A percentile compares a stretch with the other conserved stretches of the same genome.
These are phyloP conservation scores for Lamprologus callipterus DNA, from an alignment of 2,113 vertebrate species.

Conservation along the genomic window DNA sequence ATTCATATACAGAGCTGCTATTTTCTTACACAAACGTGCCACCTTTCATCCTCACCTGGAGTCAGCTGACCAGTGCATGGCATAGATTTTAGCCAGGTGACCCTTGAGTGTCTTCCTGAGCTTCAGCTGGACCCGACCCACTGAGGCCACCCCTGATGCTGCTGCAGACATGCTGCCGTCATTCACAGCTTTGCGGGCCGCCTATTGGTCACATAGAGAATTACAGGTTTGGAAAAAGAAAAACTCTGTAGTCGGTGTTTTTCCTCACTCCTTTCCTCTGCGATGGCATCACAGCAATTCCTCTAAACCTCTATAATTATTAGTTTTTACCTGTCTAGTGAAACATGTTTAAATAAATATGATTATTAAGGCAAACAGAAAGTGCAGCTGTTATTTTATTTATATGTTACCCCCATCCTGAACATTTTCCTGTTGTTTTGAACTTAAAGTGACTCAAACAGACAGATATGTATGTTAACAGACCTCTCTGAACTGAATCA, in stretches of 20 bases:
- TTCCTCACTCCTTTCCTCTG: neutral
- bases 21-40: neutral
- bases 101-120: slow-evolving; percentile 74
- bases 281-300: neutral
- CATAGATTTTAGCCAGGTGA: slow-evolving; percentile 78
- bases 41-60: slow-evolving; percentile 53
- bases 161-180: slow-evolving; percentile 56
- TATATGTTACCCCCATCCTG: accelerated
- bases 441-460: neutral
- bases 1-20: neutral
- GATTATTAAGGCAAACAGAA: neutral
- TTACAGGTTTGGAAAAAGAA: neutral
- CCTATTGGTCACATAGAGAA: slow-evolving; percentile 24
- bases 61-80: slow-evolving; percentile 74
- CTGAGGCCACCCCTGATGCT: slow-evolving; percentile 29
- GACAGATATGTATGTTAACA: accelerated
- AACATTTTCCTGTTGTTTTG: neutral
- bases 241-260: neutral
- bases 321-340: neutral
- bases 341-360: neutral
- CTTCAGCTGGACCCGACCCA: slow-evolving; percentile 71
- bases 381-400: neutral
- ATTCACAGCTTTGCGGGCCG: slow-evolving; percentile 65
- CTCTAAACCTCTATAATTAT: neutral
- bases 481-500: accelerated